A percentile compares a stretch with the other conserved stretches of the same genome.
Conservation (phyloP, 2,113 vertebrate genomes). For the Salvator merianae region DNA sequence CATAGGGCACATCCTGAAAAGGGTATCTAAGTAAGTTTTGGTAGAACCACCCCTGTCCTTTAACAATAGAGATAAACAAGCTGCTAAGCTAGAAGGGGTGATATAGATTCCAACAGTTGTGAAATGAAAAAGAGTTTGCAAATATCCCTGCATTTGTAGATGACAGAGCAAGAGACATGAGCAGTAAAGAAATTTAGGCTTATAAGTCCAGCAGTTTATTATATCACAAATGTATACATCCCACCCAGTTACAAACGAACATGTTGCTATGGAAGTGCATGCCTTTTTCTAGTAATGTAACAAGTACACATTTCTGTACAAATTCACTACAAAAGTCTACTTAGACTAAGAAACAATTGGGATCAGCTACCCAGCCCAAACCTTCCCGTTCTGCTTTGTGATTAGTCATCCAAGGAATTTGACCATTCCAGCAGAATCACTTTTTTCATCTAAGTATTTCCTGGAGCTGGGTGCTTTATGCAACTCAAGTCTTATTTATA, state of each 20-base stretch:
- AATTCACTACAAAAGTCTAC: not conserved
- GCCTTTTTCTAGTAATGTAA: not conserved
- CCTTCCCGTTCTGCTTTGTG: not conserved
- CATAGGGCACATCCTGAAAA: too few species aligned
- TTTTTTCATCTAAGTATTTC: not conserved
- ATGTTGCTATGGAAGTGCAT: not conserved
- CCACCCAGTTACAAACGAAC: not conserved
- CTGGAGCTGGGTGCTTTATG: not conserved
- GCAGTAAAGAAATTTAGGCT: conserved; percentile 4
- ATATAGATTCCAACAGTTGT: not conserved
- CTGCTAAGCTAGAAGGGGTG: not conserved
- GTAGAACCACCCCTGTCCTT: too few species aligned
- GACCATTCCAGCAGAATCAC: not conserved
- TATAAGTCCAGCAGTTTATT: accelerated
- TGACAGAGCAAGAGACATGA: conserved; percentile 12
- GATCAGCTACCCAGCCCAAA: too few species aligned
- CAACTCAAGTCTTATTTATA: too few species aligned
- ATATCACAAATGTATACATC: too few species aligned
- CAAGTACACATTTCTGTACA: not conserved
- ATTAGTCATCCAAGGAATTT: not conserved
- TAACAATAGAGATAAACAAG: too few species aligned
- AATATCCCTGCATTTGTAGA: accelerated
- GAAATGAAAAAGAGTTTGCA: conserved; percentile 6
- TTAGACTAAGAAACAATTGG: not conserved
- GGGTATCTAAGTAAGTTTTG: not conserved